Conservation (phyloP, 2,113 vertebrate species). For the Stomatorhinus ivindoensis region DNA sequence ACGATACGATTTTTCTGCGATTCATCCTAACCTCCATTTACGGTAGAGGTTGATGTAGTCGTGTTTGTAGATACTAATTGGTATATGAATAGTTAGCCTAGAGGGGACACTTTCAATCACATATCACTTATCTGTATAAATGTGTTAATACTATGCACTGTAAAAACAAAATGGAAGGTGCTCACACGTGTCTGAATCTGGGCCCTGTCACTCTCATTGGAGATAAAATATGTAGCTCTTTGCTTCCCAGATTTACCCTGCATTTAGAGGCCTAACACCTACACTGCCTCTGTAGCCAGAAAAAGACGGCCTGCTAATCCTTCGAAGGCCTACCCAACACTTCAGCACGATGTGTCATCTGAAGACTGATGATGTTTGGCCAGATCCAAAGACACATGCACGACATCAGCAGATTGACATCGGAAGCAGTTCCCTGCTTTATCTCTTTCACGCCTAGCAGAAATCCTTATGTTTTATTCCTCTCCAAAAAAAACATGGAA, state of each 20-base stretch:
- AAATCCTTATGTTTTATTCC: slow-evolving; percentile 34
- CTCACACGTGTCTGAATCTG: background rate
- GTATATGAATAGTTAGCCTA: background rate
- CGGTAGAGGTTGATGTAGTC: background rate
- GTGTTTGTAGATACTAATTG: background rate
- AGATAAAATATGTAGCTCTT: background rate
- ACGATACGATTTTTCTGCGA: background rate
- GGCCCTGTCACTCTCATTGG: background rate
- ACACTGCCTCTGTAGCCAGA: slow-evolving; percentile 27
- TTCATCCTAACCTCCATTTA: background rate
- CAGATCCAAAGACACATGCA: slow-evolving; percentile 40
- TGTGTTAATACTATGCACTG: background rate
- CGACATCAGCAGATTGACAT: slow-evolving; percentile 31
- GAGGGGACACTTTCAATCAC: background rate
- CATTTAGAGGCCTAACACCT: slow-evolving; percentile 11
- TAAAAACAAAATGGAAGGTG: background rate
- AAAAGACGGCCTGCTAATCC: slow-evolving; percentile 35
- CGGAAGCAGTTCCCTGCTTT: slow-evolving; percentile 37
- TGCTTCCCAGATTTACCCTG: background rate
- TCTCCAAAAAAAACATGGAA: slow-evolving; percentile 55
- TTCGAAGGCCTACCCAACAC: slow-evolving; percentile 32
- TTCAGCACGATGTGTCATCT: slow-evolving; percentile 31
- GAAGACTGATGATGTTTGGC: slow-evolving; percentile 37
- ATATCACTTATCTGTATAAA: background rate
- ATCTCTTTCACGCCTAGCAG: slow-evolving; percentile 33